These are phyloP conservation scores for Drosophila yakuba DNA, from an alignment of 1,140 invertebrate genomes.

Conservation along the genomic window DNA sequence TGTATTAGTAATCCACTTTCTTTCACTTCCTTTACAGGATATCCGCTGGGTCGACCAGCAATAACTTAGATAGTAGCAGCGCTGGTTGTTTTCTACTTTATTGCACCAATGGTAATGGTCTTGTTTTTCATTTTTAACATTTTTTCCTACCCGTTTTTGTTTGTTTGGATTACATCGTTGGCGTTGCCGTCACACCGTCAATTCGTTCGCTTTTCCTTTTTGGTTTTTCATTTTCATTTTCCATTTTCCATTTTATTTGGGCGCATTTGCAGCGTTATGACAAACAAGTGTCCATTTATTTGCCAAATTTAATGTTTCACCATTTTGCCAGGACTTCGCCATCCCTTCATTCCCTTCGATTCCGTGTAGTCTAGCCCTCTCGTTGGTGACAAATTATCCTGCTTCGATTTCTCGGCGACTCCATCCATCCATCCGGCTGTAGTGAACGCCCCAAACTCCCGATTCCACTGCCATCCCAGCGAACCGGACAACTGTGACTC, in stretches of 20 bases:
- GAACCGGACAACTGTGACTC: conserved; percentile 70
- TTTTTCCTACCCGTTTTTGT: conserved; percentile 37
- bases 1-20: not conserved
- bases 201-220: conserved; percentile 40
- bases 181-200: conserved; percentile 37
- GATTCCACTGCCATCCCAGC: conserved; percentile 11
- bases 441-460: not conserved
- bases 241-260: conserved; percentile 68
- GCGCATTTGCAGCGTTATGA: conserved; percentile 82
- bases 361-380: conserved; percentile 10
- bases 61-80: conserved; percentile 31
- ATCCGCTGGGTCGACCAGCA: conserved; percentile 29
- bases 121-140: conserved; percentile 77
- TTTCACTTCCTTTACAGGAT: conserved; percentile 13
- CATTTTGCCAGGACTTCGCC: conserved; percentile 47
- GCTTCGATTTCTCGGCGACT: conserved; percentile 75
- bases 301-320: conserved; percentile 83
- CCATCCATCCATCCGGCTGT: conserved; percentile 28
- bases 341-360: not conserved
- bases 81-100: conserved; percentile 79
- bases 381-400: conserved; percentile 77
- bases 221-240: conserved; percentile 62
- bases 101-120: conserved; percentile 81
- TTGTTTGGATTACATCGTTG: conserved; percentile 70
- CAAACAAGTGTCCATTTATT: conserved; percentile 84